Conservation (phyloP, 2,888 invertebrate genomes). For the Metalampra italica region DNA sequence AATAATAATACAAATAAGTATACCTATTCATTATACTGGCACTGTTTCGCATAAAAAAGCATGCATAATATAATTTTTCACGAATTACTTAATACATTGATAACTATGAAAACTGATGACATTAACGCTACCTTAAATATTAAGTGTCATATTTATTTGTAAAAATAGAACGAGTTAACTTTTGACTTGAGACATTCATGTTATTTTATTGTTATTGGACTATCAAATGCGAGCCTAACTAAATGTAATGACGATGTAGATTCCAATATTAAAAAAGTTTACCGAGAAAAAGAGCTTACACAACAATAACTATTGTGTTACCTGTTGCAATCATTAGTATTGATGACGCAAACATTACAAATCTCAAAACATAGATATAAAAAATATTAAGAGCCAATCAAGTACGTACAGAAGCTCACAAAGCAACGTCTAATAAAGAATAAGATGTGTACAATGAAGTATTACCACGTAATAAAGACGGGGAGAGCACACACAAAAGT, state of each 20-base stretch:
- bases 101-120: slow-evolving; percentile 29
- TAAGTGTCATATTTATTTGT: slow-evolving; percentile 28
- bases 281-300: slow-evolving; percentile 44
- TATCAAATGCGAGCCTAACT: slow-evolving; percentile 47
- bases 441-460: slow-evolving; percentile 60
- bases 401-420: slow-evolving; percentile 42
- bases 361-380: slow-evolving; percentile 54
- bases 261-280: slow-evolving; percentile 42
- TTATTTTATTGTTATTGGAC: slow-evolving; percentile 58
- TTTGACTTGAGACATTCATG: slow-evolving; percentile 33
- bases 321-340: slow-evolving; percentile 74
- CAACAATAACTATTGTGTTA: slow-evolving; percentile 73
- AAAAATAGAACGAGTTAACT: slow-evolving; percentile 18
- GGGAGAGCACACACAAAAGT: slow-evolving; percentile 60
- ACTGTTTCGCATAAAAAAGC: neutral
- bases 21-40: neutral
- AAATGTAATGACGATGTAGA: slow-evolving; percentile 73
- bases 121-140: slow-evolving; percentile 17
- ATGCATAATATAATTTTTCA: slow-evolving; percentile 15
- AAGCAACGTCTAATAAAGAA: slow-evolving; percentile 37
- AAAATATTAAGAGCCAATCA: slow-evolving; percentile 71
- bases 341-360: slow-evolving; percentile 74
- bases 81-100: slow-evolving; percentile 24
- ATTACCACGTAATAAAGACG: slow-evolving; percentile 53
- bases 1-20: neutral